These are phyloP conservation scores for Hylia prasina DNA, from an alignment of 2,113 vertebrate species.

Conservation along the genomic window DNA sequence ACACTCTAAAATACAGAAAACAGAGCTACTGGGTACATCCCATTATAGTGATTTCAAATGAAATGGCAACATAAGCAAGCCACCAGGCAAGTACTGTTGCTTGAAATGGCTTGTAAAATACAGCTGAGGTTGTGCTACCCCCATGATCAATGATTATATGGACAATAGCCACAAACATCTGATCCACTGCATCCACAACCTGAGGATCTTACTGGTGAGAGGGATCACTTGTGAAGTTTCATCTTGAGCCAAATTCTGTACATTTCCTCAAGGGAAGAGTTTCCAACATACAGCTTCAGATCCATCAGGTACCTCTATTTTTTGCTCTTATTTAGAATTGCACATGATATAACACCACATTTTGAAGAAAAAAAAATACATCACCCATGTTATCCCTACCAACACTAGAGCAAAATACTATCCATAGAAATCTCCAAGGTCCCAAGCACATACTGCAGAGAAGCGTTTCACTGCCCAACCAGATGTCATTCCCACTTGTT, in stretches of 20 bases:
- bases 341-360: not conserved
- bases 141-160: fast-evolving
- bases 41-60: not conserved
- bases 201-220: not conserved
- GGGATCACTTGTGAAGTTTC: not conserved
- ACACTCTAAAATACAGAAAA: not conserved
- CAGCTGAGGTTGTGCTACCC: not conserved
- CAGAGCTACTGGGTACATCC: not conserved
- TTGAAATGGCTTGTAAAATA: not conserved
- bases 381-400: not conserved
- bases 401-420: not conserved
- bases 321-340: not conserved
- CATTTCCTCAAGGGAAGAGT: not conserved
- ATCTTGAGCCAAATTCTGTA: not conserved
- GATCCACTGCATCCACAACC: not conserved
- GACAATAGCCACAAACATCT: not conserved
- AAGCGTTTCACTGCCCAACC: not conserved
- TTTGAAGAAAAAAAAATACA: not conserved
- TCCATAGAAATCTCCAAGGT: not conserved
- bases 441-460: not conserved
- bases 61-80: not conserved
- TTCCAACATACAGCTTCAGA: not conserved
- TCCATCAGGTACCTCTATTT: not conserved
- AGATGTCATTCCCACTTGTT: not conserved
- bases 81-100: not conserved